Conservation (phyloP, 1,140 invertebrate genomes). For the Drosophila lacertosa region DNA sequence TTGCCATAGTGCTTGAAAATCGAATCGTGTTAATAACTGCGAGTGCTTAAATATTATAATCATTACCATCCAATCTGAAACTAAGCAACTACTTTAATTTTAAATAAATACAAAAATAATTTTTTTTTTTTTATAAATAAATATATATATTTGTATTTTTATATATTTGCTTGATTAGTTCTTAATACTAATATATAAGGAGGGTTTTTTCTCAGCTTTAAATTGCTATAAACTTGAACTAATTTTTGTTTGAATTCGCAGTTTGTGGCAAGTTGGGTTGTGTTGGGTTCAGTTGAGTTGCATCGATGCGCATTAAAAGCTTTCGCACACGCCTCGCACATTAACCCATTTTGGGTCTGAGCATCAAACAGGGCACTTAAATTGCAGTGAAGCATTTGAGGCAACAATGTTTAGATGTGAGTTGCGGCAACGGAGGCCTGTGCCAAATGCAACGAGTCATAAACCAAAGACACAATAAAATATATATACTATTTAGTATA, state of each 20-base stretch:
- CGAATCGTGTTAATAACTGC: too few species aligned
- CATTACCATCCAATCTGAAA: too few species aligned
- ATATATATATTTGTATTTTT: too few species aligned
- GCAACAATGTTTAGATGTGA: conserved; percentile 49
- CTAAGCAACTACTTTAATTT: conserved; percentile 49
- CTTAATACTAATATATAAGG: too few species aligned
- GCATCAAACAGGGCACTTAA: conserved; percentile 62
- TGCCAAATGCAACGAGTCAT: conserved; percentile 62
- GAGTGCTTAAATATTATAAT: conserved; percentile 52
- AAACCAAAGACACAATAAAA: conserved; percentile 79
- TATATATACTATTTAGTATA: conserved; percentile 18
- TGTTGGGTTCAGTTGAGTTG: conserved; percentile 2
- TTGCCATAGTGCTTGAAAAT: too few species aligned
- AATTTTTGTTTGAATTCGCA: background rate
- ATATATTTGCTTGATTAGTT: too few species aligned
- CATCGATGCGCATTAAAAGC: conserved; percentile 16
- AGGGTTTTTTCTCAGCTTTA: too few species aligned
- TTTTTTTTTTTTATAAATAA: too few species aligned
- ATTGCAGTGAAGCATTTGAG: conserved; percentile 62
- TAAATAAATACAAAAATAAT: conserved; percentile 56
- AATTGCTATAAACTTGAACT: too few species aligned
- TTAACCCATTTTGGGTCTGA: conserved; percentile 67
- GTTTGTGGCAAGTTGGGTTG: background rate
- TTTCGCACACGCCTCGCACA: conserved; percentile 56
- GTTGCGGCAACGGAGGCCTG: conserved; percentile 16